A percentile compares a stretch with the other conserved stretches of the same genome.
Evolutionary conservation across 2,888 invertebrate genomes (phyloP).

Genomic region (Apodemia mormo): DNA sequence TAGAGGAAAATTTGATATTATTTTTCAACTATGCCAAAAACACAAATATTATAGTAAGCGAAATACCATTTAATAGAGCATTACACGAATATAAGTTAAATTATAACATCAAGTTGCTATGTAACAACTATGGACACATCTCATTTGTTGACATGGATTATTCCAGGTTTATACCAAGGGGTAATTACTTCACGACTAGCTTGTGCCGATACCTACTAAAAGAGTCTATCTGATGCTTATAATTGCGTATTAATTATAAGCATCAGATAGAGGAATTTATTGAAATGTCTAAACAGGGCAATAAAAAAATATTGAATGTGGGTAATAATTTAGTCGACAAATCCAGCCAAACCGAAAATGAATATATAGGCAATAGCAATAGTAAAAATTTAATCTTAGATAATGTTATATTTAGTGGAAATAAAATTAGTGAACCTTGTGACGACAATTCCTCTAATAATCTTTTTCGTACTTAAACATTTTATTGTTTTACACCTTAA

Average conservation of each 20-base stretch:
- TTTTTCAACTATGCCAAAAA: background rate
- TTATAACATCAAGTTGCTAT: background rate
- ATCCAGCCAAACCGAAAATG: too few species aligned
- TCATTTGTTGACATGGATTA: background rate
- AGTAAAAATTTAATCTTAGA: too few species aligned
- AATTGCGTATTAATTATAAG: too few species aligned
- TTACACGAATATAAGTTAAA: background rate
- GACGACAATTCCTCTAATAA: too few species aligned
- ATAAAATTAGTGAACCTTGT: too few species aligned
- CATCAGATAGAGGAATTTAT: too few species aligned
- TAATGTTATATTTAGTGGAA: too few species aligned
- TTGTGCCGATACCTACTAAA: background rate
- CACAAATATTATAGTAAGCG: background rate
- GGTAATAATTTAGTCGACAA: too few species aligned
- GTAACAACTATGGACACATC: background rate
- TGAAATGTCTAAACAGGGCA: too few species aligned
- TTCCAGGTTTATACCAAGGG: background rate
- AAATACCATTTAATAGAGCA: background rate
- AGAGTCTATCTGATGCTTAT: too few species aligned
- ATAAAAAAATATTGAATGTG: too few species aligned
- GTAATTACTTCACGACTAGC: background rate
- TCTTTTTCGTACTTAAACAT: background rate
- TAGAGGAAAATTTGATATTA: background rate
- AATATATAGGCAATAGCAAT: too few species aligned
- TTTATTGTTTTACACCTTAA: background rate